Conservation (phyloP, 2,888 invertebrate species). For the Macrostomum cliftonense region DNA sequence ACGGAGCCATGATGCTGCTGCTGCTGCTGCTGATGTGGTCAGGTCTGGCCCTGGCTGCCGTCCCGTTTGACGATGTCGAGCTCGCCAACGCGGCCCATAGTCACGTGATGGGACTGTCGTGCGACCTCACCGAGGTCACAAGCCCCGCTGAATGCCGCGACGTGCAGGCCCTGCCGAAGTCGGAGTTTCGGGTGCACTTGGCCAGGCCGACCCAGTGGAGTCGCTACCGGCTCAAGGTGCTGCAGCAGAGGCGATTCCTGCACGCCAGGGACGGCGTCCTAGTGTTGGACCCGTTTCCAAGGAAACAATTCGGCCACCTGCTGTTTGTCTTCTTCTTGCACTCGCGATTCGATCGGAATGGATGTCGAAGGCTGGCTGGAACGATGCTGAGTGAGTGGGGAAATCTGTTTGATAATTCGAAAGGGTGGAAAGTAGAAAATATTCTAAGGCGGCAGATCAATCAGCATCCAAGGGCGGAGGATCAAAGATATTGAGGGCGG, state of each 20-base stretch:
- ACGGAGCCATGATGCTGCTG: too few species aligned
- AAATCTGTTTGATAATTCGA: too few species aligned
- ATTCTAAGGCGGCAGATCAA: too few species aligned
- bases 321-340: conserved; percentile 40
- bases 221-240: background rate
- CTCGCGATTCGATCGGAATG: conserved; percentile 18
- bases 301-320: conserved; percentile 41
- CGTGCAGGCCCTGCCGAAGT: background rate
- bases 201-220: background rate
- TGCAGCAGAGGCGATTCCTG: background rate
- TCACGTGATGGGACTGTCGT: too few species aligned
- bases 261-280: conserved; percentile 34
- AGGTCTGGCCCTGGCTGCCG: too few species aligned
- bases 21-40: too few species aligned
- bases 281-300: conserved; percentile 40
- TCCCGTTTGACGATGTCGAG: too few species aligned
- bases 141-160: background rate
- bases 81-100: too few species aligned
- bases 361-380: conserved; percentile 31
- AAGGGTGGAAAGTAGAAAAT: too few species aligned
- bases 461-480: background rate
- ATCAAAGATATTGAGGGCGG: too few species aligned
- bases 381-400: conserved; percentile 36
- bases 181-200: background rate
- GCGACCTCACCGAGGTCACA: too few species aligned